Conservation (phyloP, 2,113 vertebrate species). For the cat (Felis catus) region F.catus_Fca126_mat1.0 CM031414.1:87026501-87027000, state of each 20-base stretch:
- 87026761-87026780: not conserved
- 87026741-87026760: not conserved
- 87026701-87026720: slow-evolving; percentile 7
- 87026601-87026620: not conserved
- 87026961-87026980: not conserved
- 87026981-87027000: not conserved
- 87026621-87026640: not conserved
- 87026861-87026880: not conserved
- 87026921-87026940: not conserved
- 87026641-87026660: slow-evolving; percentile 25
- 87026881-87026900: not conserved
- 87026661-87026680: not conserved
- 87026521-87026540: not conserved
- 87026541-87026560: not conserved
- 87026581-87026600: not conserved
- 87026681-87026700: not conserved
- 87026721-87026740: not conserved
- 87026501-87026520: not conserved
- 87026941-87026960: not conserved
- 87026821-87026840: slow-evolving; percentile 10
- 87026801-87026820: slow-evolving; percentile 28
- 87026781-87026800: not conserved
- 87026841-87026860: not conserved
- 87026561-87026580: slow-evolving; percentile 13
- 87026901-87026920: not conserved